phyloP scores from a whole-genome alignment of 2,113 vertebrate genomes.

The Pseudonaja textilis region DNA sequence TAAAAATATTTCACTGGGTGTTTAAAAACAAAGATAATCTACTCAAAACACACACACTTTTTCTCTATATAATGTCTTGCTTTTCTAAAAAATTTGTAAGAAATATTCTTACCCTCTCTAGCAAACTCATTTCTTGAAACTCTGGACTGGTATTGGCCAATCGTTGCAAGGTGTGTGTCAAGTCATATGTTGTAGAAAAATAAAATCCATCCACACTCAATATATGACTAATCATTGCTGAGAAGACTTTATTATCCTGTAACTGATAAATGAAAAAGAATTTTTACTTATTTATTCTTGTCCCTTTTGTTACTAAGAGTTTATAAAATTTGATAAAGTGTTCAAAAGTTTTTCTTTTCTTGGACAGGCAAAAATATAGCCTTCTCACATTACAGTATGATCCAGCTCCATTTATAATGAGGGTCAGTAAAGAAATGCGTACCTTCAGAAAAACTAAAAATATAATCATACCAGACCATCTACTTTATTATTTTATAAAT shows the following conservation, averaged over 20 bases:
- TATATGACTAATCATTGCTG: slow-evolving; percentile 89
- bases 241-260: slow-evolving; percentile 92
- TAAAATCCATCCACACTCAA: slow-evolving; percentile 90
- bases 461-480: neutral
- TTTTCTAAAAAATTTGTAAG: neutral
- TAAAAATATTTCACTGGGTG: neutral
- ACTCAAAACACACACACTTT: neutral
- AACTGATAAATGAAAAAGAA: slow-evolving; percentile 73
- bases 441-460: neutral
- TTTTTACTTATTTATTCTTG: neutral
- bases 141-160: slow-evolving; percentile 95
- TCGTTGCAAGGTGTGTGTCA: slow-evolving; percentile 90
- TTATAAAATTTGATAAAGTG: neutral
- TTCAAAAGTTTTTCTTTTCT: neutral
- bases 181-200: slow-evolving; percentile 89
- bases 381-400: neutral
- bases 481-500: neutral
- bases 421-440: neutral
- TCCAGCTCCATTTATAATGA: neutral
- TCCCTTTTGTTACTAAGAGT: neutral
- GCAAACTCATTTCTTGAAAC: slow-evolving; percentile 95
- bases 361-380: neutral
- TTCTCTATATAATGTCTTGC: neutral
- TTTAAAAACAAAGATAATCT: neutral
- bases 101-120: slow-evolving; percentile 84